Conservation (phyloP, 2,113 vertebrate genomes). For the Notothenia coriiceps region DNA sequence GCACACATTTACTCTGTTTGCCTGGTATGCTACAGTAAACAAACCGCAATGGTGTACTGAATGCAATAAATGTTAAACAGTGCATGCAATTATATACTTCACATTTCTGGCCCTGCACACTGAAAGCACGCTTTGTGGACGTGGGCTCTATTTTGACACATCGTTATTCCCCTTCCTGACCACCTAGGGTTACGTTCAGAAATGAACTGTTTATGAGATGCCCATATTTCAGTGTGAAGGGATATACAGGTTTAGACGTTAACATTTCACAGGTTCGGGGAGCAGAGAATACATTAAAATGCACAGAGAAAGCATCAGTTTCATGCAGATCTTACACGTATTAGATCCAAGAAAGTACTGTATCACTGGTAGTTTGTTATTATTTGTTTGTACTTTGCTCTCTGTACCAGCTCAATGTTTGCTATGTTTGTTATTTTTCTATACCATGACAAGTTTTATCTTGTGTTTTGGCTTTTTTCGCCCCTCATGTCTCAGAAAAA, state of each 20-base stretch:
- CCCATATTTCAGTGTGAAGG: conserved; percentile 37
- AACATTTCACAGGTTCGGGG: conserved; percentile 32
- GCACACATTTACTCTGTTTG: conserved; percentile 81
- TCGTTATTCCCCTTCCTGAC: conserved; percentile 79
- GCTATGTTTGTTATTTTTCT: conserved; percentile 3
- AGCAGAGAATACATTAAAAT: conserved; percentile 25
- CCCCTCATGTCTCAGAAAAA: conserved; percentile 22
- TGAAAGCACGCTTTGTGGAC: conserved; percentile 81
- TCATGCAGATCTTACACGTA: not conserved
- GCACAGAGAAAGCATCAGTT: not conserved
- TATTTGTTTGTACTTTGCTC: not conserved
- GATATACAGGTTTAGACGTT: conserved; percentile 44
- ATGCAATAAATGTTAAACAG: conserved; percentile 84
- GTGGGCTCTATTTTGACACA: conserved; percentile 72
- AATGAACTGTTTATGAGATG: conserved; percentile 77
- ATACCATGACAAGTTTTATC: conserved; percentile 23
- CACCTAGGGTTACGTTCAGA: conserved; percentile 68
- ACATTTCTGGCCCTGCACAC: conserved; percentile 65
- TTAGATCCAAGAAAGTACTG: not conserved
- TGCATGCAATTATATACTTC: conserved; percentile 81
- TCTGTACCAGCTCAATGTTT: not conserved
- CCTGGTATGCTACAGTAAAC: conserved; percentile 79
- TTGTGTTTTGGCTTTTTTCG: conserved; percentile 8
- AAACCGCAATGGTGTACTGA: conserved; percentile 83
- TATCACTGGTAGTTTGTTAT: not conserved